Base-by-base conservation (phyloP, 2,888 invertebrate genomes). In the Camponotus fellah region DNA sequence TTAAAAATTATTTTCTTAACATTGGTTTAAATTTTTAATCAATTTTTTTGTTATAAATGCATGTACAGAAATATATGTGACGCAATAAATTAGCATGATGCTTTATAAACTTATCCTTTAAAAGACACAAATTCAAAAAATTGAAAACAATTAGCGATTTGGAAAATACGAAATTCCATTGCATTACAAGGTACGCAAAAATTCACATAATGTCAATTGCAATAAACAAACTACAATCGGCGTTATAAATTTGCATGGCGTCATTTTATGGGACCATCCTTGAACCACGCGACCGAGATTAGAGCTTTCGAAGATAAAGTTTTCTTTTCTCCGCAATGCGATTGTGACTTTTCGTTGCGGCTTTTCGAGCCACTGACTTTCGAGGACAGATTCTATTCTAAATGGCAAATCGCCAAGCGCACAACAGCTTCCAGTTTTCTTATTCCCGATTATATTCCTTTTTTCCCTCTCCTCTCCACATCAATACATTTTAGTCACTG, bases 241-340 rank as follows among this genome's bases (percentile, higher is more conserved):
- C 56, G 26, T 32, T 72, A 72, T 62, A 72, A 80, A 80, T 21
- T 77, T 32, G n/a, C 53, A 37, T 79, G 34, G 34, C 21, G 21
- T 72, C 72, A 66, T 34, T 46, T 43, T n/a, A 56, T 26, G 17
- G 21, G 32, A 5, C 26, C 46, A 60, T 60, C 74, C 74, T 80
- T 80, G 79, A 80, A 80, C 75, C 10, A 46, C 4, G 9, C 17
- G 26, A 49, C 26, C 37, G 46, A 72, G 79, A 60, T 80, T 80
- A 60, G 34, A 56, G 3, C 74, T 72, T 60, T 46, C 17, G n/a
- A 60, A 74, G 74, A 80, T 68, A 72, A 74, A 43, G 9, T 12
- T 65, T 56, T 21, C 58, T 10, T 56, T 69, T 56, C 56, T 76
- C 40, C 21, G 64, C 71, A 56, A 26, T 81, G 56, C 56, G 66